Base-by-base conservation (phyloP, 2,113 vertebrate species). In the Oreocharis arfaki region DNA sequence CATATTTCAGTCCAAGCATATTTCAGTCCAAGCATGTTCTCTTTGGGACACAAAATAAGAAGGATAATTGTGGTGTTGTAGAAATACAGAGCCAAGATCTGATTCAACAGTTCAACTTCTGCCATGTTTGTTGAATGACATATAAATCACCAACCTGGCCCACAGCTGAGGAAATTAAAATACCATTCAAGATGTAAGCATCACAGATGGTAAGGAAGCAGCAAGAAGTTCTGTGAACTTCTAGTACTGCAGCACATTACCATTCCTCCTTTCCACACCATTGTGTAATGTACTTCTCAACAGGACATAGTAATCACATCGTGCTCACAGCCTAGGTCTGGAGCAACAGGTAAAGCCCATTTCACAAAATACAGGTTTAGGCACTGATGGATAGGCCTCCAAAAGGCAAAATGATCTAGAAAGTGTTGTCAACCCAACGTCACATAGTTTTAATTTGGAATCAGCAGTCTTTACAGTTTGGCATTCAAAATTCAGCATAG, bases 341-440 rank as follows among this genome's bases (percentile, higher is more conserved):
- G 8, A 79, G 24, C 17, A 23, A 11, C 0, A 8, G 15, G 33
- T n/a, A 41, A 27, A 65, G 41, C 37, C 9, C 1, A 1, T 7
- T 47, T 10, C n/a, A 61, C 37, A 17, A 79, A 75, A 61, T 10
- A 24, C 0, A 10, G 18, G 6, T 82, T 73, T 56, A 20, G 42
- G 9, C 35, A 76, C n/a, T 44, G 27, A 15, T 59, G 68, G 33
- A 37, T 13, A 3, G 35, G 16, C 9, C 9, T 67, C 32, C 39
- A 65, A 61, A 79, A 60, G 53, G 21, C 35, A 71, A 70, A 89
- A 57, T 55, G 1, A n/a, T 42, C 53, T 53, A 5, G 19, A 1
- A 75, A 30, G 28, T 30, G 21, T 6, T 11, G 16, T 30, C 22
- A 63, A 20, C 6, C 28, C 37, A 67, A 5, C 42, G 37, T 41